Conservation (phyloP, 2,888 invertebrate genomes). For the Apodemia mormo region DNA sequence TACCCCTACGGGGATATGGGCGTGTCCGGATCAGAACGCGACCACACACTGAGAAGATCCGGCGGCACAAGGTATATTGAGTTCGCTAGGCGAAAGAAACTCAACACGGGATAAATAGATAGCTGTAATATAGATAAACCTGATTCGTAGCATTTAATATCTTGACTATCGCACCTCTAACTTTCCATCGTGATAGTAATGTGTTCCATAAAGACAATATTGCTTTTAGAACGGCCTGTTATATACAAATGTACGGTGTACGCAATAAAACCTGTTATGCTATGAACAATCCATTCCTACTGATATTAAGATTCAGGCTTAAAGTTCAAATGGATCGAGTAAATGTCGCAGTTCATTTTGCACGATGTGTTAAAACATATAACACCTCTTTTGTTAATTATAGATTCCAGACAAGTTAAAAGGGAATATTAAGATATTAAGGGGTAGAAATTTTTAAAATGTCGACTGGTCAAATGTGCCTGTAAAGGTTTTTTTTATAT, state of each 20-base stretch:
- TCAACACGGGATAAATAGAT: too few relatives aligned
- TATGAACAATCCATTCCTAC: not conserved
- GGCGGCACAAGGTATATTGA: too few relatives aligned
- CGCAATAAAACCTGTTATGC: conserved; percentile 2
- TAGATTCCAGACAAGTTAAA: not conserved
- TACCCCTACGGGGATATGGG: too few relatives aligned
- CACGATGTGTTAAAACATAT: not conserved
- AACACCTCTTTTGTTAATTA: not conserved
- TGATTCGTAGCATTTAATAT: not conserved
- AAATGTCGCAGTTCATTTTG: not conserved
- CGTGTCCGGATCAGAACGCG: too few relatives aligned
- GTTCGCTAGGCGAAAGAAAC: too few relatives aligned
- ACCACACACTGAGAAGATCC: too few relatives aligned
- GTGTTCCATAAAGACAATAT: not conserved
- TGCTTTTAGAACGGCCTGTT: not conserved
- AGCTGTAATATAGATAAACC: too few relatives aligned
- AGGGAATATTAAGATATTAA: too few relatives aligned
- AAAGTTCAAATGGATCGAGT: conserved; percentile 1
- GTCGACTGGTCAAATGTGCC: too few relatives aligned
- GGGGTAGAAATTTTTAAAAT: too few relatives aligned
- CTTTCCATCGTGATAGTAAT: not conserved
- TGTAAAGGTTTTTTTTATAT: too few relatives aligned
- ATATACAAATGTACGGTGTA: not conserved
- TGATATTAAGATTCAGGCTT: not conserved
- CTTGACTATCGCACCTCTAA: not conserved